Evolutionary conservation across 1,140 invertebrate genomes (phyloP).

Genomic region (Glossosoma conforme): DNA sequence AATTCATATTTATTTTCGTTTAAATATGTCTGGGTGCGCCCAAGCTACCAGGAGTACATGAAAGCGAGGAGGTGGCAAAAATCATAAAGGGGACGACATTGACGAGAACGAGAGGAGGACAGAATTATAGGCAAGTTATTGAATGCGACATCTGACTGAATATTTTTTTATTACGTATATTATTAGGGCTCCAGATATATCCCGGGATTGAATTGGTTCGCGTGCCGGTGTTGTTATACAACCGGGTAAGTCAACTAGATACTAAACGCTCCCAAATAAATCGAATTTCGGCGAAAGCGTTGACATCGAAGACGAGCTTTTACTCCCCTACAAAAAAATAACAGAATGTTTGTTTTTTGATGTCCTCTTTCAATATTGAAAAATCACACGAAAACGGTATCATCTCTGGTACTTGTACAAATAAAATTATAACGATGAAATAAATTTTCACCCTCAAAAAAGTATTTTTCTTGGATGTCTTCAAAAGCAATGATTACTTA

Average conservation of each 20-base stretch:
- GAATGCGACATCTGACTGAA: slow-evolving; percentile 24
- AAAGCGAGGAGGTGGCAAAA: no score
- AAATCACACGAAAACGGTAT: no score
- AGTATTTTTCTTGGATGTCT: not conserved
- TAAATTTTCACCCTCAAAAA: not conserved
- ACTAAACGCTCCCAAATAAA: not conserved
- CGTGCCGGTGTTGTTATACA: not conserved
- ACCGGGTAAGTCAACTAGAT: not conserved
- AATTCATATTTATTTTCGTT: no score
- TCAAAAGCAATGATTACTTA: not conserved
- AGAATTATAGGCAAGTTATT: slow-evolving; percentile 27
- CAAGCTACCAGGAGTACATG: no score
- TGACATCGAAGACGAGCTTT: not conserved
- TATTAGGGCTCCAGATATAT: slow-evolving; percentile 8
- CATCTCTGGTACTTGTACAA: no score
- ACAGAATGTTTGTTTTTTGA: no score
- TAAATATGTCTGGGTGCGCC: no score
- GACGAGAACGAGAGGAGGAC: not conserved
- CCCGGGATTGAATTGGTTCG: not conserved
- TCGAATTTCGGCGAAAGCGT: slow-evolving; percentile 1
- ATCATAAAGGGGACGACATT: not conserved
- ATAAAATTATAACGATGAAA: no score
- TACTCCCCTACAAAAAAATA: no score
- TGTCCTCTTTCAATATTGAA: no score
- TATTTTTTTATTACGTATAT: slow-evolving; percentile 5